Evolutionary conservation across 2,113 vertebrate species (phyloP).

Genomic region (Sarotherodon lohbergeri): DNA sequence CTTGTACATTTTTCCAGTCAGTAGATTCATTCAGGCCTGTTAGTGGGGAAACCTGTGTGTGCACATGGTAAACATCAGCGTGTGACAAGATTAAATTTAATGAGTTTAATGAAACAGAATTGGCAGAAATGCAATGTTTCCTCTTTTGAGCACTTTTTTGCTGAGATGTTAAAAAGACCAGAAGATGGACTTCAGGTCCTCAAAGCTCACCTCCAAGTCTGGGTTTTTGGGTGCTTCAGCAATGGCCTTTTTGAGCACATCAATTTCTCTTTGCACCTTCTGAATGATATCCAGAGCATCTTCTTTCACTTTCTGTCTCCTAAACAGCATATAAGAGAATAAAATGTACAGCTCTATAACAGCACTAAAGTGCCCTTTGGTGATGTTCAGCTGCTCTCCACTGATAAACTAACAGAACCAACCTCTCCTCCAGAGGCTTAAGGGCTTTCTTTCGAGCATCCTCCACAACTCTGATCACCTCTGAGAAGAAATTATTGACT

Average conservation of each 20-base stretch:
- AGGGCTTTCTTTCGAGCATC: slow-evolving; percentile 21
- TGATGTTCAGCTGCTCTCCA: background rate
- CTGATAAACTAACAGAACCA: background rate
- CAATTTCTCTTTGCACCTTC: slow-evolving; percentile 40
- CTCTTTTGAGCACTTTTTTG: background rate
- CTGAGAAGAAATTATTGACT: slow-evolving; percentile 43
- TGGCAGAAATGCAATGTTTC: background rate
- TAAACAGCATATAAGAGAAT: background rate
- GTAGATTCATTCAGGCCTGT: background rate
- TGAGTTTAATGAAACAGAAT: background rate
- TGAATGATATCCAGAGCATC: background rate
- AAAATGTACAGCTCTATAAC: background rate
- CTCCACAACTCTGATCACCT: slow-evolving; percentile 18
- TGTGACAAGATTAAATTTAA: background rate
- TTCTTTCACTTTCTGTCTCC: slow-evolving; percentile 2
- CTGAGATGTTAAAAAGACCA: background rate
- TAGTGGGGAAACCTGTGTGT: background rate
- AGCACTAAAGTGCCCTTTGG: background rate
- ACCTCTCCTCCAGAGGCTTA: slow-evolving; percentile 50
- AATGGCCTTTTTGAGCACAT: background rate
- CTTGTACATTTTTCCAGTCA: background rate
- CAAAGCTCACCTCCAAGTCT: slow-evolving; percentile 38
- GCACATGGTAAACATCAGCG: background rate
- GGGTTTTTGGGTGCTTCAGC: background rate
- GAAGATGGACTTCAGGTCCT: background rate